Evolutionary conservation across 2,888 invertebrate genomes (phyloP).

Genomic region (Dendrolimus houi): DNA sequence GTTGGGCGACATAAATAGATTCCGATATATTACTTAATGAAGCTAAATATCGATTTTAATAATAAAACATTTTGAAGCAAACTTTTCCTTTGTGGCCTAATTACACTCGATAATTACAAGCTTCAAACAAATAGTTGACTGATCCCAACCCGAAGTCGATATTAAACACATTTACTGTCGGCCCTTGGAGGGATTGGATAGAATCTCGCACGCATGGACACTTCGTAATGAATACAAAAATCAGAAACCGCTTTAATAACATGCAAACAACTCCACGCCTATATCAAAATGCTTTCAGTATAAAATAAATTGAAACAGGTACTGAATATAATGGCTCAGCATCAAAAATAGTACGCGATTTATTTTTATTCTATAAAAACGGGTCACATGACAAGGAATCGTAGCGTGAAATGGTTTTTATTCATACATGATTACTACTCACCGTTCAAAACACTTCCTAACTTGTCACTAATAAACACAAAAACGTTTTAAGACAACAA

Average conservation of each 20-base stretch:
- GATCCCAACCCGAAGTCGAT: background rate
- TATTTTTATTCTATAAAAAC: slow-evolving; percentile 28
- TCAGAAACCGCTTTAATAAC: slow-evolving; percentile 5
- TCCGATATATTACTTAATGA: no score
- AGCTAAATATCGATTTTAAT: no score
- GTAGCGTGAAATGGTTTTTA: slow-evolving; percentile 1
- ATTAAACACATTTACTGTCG: no score
- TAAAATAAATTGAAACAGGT: background rate
- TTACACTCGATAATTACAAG: background rate
- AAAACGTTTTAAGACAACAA: slow-evolving; percentile 19
- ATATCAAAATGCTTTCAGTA: background rate
- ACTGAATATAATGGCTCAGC: background rate
- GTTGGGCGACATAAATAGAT: no score
- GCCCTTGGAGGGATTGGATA: no score
- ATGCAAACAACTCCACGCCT: background rate
- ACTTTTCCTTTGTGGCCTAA: no score
- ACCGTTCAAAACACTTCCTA: slow-evolving; percentile 41
- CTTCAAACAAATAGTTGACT: background rate
- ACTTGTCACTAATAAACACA: slow-evolving; percentile 27
- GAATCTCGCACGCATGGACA: background rate
- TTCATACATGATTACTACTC: slow-evolving; percentile 14
- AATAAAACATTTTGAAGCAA: no score
- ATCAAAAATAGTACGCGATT: background rate
- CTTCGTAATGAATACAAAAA: slow-evolving; percentile 22
- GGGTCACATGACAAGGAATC: slow-evolving; percentile 20